Percentiles rank a stretch among this genome's conserved stretches.
Evolutionary conservation across 2,888 invertebrate genomes (phyloP).

Genomic region (Xestia c-nigrum): DNA sequence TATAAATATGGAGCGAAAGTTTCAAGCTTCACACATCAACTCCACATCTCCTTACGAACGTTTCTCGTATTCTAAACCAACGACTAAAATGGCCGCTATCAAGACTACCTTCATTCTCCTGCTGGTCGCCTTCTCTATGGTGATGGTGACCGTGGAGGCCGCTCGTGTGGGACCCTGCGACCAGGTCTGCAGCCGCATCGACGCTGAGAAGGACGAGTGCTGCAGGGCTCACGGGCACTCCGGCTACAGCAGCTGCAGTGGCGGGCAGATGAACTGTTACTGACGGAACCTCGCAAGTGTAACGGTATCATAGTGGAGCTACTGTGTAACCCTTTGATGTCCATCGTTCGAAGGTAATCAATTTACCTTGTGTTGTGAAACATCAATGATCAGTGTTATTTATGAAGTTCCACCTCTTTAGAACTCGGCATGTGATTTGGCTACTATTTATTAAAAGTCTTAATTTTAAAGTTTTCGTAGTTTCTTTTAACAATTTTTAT

Average conservation of each 20-base stretch:
- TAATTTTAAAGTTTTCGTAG: too few relatives aligned
- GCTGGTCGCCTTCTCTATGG: constrained; percentile 46
- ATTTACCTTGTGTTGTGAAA: neutral
- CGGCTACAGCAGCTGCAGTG: neutral
- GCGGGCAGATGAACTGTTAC: constrained; percentile 26
- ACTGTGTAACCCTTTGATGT: neutral
- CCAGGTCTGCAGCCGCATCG: constrained; percentile 33
- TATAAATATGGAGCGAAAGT: neutral
- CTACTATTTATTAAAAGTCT: constrained; percentile 20
- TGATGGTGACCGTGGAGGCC: constrained; percentile 35
- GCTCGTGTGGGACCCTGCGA: constrained; percentile 27
- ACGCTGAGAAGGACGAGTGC: constrained; percentile 30
- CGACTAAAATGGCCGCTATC: constrained; percentile 33
- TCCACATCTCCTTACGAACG: neutral
- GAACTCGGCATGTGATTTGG: constrained; percentile 1
- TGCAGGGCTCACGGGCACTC: constrained; percentile 41
- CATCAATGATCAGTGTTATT: neutral
- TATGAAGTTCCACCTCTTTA: neutral
- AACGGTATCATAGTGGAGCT: constrained; percentile 28
- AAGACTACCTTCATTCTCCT: constrained; percentile 38
- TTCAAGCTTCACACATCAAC: neutral
- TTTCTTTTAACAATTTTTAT: neutral
- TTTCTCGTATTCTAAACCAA: neutral
- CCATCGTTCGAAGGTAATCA: constrained; percentile 21
- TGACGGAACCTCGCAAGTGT: constrained; percentile 21